A percentile compares a stretch with the other conserved stretches of the same genome.
Conservation (phyloP, 2,888 invertebrate species). For the Peribatodes rhomboidaria region DNA sequence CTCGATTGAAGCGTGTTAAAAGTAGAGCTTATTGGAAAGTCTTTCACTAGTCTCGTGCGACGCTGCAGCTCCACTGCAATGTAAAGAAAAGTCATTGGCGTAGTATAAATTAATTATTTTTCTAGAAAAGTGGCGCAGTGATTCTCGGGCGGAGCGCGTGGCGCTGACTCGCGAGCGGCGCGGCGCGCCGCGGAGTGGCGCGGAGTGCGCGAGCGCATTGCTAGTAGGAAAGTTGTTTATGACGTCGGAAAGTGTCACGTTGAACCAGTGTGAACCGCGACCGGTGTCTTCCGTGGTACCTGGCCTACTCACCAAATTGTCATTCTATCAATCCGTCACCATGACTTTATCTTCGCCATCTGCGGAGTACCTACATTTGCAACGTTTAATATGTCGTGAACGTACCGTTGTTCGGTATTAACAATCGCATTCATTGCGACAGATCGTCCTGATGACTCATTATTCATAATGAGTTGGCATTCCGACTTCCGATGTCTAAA, state of each 20-base stretch:
- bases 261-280: conserved; percentile 85
- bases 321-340: conserved; percentile 84
- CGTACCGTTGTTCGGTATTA: conserved; percentile 67
- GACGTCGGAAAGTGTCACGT: conserved; percentile 86
- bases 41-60: conserved; percentile 49
- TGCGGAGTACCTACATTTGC: conserved; percentile 64
- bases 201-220: conserved; percentile 74
- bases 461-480: conserved; percentile 44
- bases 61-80: conserved; percentile 55
- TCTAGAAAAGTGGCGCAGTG: conserved; percentile 78
- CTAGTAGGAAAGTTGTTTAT: conserved; percentile 86
- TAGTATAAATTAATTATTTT: conserved; percentile 71
- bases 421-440: conserved; percentile 62
- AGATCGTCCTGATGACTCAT: conserved; percentile 58
- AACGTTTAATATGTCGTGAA: conserved; percentile 60
- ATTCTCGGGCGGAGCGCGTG: conserved; percentile 67
- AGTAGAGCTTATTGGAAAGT: conserved; percentile 52
- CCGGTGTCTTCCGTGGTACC: conserved; percentile 77
- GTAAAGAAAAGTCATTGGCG: conserved; percentile 70
- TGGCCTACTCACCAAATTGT: conserved; percentile 85
- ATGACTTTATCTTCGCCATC: conserved; percentile 78
- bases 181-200: conserved; percentile 38
- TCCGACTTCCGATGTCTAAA: conserved; percentile 33
- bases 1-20: conserved; percentile 50
- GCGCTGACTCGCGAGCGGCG: conserved; percentile 49